A percentile compares a stretch with the other conserved stretches of the same genome.
These are phyloP conservation scores for Watsonalla cultraria DNA, from an alignment of 2,888 invertebrate genomes.

Conservation along the genomic window DNA sequence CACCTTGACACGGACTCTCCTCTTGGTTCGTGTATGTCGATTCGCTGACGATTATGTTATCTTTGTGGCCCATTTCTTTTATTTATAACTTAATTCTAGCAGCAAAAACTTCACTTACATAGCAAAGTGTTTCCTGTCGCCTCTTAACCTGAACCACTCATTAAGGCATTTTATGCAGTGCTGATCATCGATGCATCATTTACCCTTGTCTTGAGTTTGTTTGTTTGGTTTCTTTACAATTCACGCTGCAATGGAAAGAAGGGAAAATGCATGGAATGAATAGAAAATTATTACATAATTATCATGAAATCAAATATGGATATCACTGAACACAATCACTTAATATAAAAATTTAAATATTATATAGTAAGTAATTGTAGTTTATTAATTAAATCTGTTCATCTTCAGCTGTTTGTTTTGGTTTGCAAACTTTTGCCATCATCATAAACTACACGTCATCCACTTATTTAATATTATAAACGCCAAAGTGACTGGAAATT, in stretches of 20 bases:
- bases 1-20: slow-evolving; percentile 6
- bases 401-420: too few relatives aligned
- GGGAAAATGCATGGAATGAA: background rate
- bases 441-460: too few relatives aligned
- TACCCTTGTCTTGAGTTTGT: background rate
- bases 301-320: too few relatives aligned
- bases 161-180: background rate
- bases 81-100: background rate
- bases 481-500: too few relatives aligned
- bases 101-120: background rate
- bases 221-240: background rate
- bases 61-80: background rate
- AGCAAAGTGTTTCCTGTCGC: background rate
- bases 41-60: background rate
- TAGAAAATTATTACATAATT: too few relatives aligned
- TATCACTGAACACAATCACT: too few relatives aligned
- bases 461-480: too few relatives aligned
- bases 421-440: too few relatives aligned
- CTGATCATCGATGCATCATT: background rate
- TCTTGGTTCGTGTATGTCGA: background rate
- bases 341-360: too few relatives aligned
- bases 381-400: too few relatives aligned
- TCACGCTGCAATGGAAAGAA: background rate
- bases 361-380: too few relatives aligned
- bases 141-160: background rate